phyloP scores from a whole-genome alignment of 92 coral and sea anemone genomes.

The Blastomussa wellsi region DNA sequence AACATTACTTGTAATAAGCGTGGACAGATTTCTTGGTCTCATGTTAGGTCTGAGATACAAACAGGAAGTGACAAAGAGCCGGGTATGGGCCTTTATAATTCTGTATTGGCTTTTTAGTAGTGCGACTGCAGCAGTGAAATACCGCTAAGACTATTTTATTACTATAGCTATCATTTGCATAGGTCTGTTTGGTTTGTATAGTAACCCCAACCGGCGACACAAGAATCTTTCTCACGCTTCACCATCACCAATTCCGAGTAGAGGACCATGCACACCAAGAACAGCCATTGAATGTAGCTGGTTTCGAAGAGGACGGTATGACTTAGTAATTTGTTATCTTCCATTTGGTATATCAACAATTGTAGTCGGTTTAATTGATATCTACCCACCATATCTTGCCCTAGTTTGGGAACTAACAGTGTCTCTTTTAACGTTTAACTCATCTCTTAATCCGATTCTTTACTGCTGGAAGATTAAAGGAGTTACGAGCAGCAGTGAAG shows the following conservation, averaged over 20 bases:
- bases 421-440: not conserved
- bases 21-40: not conserved
- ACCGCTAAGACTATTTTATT: not conserved
- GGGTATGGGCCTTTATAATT: not conserved
- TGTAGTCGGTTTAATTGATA: not conserved
- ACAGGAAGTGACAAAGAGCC: not conserved
- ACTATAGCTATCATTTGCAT: not conserved
- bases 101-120: not conserved
- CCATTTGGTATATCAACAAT: not conserved
- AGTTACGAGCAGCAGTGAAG: not conserved
- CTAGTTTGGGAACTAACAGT: not conserved
- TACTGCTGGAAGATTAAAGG: not conserved
- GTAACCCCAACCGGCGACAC: not conserved
- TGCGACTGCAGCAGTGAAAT: not conserved
- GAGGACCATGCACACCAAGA: too few relatives aligned
- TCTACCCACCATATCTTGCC: not conserved
- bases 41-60: not conserved
- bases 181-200: not conserved
- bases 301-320: not conserved
- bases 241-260: not conserved
- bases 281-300: not conserved
- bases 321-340: not conserved
- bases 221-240: not conserved
- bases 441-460: not conserved
- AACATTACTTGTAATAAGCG: not conserved